Percentiles rank a stretch among this genome's conserved stretches.
These are phyloP conservation scores for Scaptomyza pallida DNA, from an alignment of 1,140 invertebrate genomes.

Conservation along the genomic window DNA sequence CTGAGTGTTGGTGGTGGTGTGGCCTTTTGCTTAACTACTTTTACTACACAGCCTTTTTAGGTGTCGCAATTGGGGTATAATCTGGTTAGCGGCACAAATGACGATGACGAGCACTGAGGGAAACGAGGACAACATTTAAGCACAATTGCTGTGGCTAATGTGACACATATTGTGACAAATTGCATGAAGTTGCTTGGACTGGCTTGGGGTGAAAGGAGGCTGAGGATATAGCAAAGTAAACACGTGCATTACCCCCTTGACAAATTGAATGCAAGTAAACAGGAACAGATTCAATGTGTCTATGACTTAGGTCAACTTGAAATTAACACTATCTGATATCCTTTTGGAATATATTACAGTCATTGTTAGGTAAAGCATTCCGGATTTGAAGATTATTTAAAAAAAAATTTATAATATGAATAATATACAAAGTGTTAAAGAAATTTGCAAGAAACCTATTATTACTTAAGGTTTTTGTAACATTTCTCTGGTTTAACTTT, in stretches of 20 bases:
- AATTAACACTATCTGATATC: not conserved
- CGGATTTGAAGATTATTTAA: too few relatives aligned
- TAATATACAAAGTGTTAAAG: too few relatives aligned
- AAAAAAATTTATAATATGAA: too few relatives aligned
- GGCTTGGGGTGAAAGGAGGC: not conserved
- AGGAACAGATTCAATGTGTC: not conserved
- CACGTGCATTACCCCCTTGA: slow-evolving; percentile 59
- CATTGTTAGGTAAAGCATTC: too few relatives aligned
- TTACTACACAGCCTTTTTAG: slow-evolving; percentile 24
- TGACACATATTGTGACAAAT: slow-evolving; percentile 84
- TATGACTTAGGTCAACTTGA: not conserved
- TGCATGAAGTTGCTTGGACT: slow-evolving; percentile 56
- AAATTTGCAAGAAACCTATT: too few relatives aligned
- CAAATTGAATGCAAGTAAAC: slow-evolving; percentile 41
- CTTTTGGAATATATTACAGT: too few relatives aligned
- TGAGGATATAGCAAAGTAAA: slow-evolving; percentile 49
- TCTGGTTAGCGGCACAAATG: slow-evolving; percentile 70
- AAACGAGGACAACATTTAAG: slow-evolving; percentile 61
- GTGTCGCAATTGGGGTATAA: slow-evolving; percentile 79
- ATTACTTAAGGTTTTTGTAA: too few relatives aligned
- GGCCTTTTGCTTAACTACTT: slow-evolving; percentile 67
- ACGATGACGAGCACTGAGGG: slow-evolving; percentile 40
- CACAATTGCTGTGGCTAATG: slow-evolving; percentile 84
- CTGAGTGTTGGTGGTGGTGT: slow-evolving; percentile 38
- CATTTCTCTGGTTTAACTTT: too few relatives aligned